A percentile compares a stretch with the other conserved stretches of the same genome.
Conservation (phyloP, 2,113 vertebrate species). For the Condylura cristata region DNA sequence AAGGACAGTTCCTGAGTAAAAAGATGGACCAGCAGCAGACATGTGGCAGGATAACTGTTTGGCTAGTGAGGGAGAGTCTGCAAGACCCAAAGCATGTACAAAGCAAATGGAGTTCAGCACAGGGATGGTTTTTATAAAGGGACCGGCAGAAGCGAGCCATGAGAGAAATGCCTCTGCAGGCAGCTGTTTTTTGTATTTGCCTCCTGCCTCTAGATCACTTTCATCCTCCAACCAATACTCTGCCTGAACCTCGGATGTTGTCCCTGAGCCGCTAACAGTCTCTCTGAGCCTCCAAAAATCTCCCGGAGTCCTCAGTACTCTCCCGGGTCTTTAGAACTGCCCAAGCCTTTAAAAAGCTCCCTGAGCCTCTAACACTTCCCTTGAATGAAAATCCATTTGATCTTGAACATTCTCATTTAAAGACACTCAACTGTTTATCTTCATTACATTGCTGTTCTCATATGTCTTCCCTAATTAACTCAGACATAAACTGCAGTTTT, state of each 20-base stretch:
- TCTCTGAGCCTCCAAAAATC: too few species aligned
- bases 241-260: background rate
- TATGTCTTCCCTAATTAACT: background rate
- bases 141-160: background rate
- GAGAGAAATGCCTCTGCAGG: background rate
- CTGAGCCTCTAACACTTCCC: too few species aligned
- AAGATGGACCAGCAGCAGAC: background rate
- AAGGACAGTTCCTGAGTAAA: background rate
- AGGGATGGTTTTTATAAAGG: background rate
- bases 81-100: background rate
- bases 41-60: background rate
- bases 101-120: background rate
- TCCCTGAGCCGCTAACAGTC: background rate
- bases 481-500: background rate
- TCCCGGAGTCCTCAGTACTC: too few species aligned
- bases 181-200: background rate
- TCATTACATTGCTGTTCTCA: background rate
- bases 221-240: rapidly evolving
- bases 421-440: background rate
- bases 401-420: background rate
- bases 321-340: too few species aligned
- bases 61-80: background rate
- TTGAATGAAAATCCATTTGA: background rate
- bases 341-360: too few species aligned
- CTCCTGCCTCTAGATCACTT: background rate